A percentile compares a stretch with the other conserved stretches of the same genome.
phyloP scores from a whole-genome alignment of 1,140 invertebrate species.

The Brachystomella parvula region DNA sequence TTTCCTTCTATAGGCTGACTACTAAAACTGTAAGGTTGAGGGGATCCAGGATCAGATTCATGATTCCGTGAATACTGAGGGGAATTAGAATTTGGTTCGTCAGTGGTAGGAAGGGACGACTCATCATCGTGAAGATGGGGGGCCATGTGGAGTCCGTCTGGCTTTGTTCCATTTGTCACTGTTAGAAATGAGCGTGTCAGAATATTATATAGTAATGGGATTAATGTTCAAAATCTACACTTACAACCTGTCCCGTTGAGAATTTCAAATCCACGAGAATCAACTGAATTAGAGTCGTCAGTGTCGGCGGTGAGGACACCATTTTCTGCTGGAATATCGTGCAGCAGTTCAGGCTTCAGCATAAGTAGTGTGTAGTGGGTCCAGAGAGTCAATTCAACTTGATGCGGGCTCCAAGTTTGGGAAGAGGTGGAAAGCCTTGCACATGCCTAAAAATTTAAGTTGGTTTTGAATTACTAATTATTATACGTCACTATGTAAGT shows the following conservation, averaged over 20 bases:
- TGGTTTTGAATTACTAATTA: background rate
- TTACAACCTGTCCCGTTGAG: background rate
- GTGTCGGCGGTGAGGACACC: background rate
- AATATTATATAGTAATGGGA: too few species aligned
- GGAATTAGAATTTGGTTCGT: background rate
- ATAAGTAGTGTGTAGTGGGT: constrained; percentile 40
- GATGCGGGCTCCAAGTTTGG: constrained; percentile 68
- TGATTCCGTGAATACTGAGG: background rate
- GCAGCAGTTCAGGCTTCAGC: constrained; percentile 30
- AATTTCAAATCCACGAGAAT: background rate
- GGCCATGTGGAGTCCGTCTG: background rate
- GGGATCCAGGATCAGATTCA: background rate
- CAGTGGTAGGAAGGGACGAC: background rate
- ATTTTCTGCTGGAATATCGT: constrained; percentile 26
- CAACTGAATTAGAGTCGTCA: background rate
- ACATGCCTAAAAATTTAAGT: background rate
- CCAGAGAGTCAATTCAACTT: constrained; percentile 75
- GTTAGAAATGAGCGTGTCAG: too few species aligned
- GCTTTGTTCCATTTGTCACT: background rate
- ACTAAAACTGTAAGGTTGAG: background rate
- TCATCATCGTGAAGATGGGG: background rate
- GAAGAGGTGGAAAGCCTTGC: constrained; percentile 39
- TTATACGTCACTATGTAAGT: background rate
- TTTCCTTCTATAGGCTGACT: background rate
- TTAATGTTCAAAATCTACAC: too few species aligned